Evolutionary conservation across 2,888 invertebrate genomes (phyloP), one percentile per base, ranked within the genome.

Genomic region (Cyclophora albipunctata): DNA sequence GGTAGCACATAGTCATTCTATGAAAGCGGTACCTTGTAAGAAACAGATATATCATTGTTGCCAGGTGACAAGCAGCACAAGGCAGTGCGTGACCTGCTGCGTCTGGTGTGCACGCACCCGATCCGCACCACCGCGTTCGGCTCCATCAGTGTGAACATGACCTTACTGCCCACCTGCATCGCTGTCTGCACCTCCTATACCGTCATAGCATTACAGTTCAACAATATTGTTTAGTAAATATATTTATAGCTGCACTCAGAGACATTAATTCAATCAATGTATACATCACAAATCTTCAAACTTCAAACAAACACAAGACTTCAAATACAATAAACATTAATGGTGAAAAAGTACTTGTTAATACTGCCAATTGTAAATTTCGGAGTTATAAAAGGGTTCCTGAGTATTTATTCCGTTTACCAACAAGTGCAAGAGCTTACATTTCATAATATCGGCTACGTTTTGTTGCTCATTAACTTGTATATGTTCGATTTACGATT

Each of bases 151-250:
- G 46, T 49, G 6, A 48, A 77, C 53, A 78, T 78, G 79, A 59
- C 68, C 0, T 53, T 78, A 42, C 46, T 77, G 4, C 78, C 76
- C 0, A 66, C 60, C 0, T 66, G 67, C 7, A 50, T 77, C 2
- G 64, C 69, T 20, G 58, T 78, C 40, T 67, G 75, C 50, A 69
- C 71, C 2, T 66, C 76, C 0, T 76, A 77, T 50, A 72, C 75
- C 5, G 69, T 78, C 3, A 70, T 75, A 3, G 68, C 69, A 0
- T 49, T 43, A 33, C 43, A 43, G 6, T 43, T 43, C 33, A 43
- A 33, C 33, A 43, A 43, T 33, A 33, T 43, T 4, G 37, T 37
- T 37, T 37, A 37, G 5, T 5, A 5, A 37, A 20, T 20, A 20
- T 20, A 2, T 20, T 20, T 20, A 20, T n/a, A n/a, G n/a, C n/a